phyloP scores from a whole-genome alignment of 2,797 vertebrate species.

The Molossus molossus region DNA sequence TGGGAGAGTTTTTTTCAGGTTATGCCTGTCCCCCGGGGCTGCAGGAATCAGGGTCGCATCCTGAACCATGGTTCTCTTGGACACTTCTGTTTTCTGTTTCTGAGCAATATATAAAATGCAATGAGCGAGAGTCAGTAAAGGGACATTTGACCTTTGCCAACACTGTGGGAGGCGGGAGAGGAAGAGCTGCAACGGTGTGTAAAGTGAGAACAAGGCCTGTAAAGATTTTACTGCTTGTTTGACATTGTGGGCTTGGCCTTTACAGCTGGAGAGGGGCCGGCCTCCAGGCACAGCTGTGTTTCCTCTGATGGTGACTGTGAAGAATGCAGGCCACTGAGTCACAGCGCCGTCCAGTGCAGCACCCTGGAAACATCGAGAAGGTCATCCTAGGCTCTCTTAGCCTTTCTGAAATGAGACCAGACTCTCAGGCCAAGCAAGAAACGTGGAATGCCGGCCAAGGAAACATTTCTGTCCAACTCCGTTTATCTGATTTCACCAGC shows the following conservation, averaged over 20 bases:
- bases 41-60: not conserved
- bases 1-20: not conserved
- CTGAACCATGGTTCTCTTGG: not conserved
- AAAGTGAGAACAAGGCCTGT: not conserved
- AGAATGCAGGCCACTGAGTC: not conserved
- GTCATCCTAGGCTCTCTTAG: not conserved
- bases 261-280: not conserved
- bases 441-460: constrained; percentile 83
- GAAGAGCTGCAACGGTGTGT: not conserved
- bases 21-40: not conserved
- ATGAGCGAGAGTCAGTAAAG: not conserved
- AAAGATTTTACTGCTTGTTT: constrained; percentile 23
- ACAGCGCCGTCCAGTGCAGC: not conserved
- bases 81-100: not conserved
- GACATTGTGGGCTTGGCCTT: constrained; percentile 15
- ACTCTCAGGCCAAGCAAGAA: constrained; percentile 75
- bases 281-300: not conserved
- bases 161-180: not conserved
- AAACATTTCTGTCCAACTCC: constrained; percentile 84
- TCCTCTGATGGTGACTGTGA: not conserved
- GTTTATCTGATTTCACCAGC: constrained; percentile 87
- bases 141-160: not conserved
- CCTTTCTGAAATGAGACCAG: constrained; percentile 65
- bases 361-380: constrained; percentile 11
- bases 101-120: not conserved